Conservation (phyloP, 2,797 vertebrate genomes). For the Bovichtus variegatus region DNA sequence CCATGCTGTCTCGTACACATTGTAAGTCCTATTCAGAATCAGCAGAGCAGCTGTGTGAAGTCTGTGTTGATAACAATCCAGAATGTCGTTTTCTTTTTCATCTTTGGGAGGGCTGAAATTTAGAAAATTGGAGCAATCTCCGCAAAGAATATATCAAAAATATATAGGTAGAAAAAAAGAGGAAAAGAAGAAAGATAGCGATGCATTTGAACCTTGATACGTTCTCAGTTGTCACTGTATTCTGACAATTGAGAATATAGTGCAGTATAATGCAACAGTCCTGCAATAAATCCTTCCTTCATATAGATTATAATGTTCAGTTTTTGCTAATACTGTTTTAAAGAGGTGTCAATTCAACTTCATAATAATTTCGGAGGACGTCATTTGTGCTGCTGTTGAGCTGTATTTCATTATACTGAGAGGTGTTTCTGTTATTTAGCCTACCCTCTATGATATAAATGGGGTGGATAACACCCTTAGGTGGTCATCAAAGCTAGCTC, state of each 20-base stretch:
- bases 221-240: background rate
- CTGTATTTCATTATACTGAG: background rate
- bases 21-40: background rate
- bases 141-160: background rate
- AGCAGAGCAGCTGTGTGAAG: background rate
- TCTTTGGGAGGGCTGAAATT: background rate
- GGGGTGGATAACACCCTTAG: background rate
- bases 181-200: background rate
- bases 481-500: background rate
- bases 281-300: background rate
- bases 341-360: background rate
- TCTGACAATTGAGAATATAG: too few relatives aligned
- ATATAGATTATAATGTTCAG: background rate
- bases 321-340: background rate
- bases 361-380: background rate
- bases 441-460: background rate
- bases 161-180: background rate
- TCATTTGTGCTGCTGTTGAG: background rate
- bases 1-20: background rate
- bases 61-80: background rate
- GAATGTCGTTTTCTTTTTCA: background rate
- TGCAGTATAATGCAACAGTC: background rate
- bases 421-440: constrained; percentile 4
- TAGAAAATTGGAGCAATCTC: background rate
- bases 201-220: background rate